Base-by-base conservation (phyloP, 2,797 vertebrate species). In the Pipistrellus pipistrellus region DNA sequence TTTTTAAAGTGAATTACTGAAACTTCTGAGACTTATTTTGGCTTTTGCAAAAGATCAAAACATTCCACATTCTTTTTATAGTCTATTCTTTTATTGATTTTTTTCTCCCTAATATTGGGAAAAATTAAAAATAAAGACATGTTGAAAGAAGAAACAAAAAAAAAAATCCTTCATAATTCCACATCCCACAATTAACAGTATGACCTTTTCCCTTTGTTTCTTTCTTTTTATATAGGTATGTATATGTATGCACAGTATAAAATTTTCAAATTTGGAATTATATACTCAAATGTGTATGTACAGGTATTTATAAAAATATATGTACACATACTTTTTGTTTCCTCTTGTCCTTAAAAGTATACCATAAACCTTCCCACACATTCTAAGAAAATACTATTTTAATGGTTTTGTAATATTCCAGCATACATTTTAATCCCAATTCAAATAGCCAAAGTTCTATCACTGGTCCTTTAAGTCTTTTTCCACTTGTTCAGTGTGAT, bases 371-470 rank as follows among this genome's bases (percentile, higher is more conserved):
- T 88, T 71, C 15, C 10, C 7, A 0, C 1, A 78, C 8, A 71
- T 82, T 86, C 32, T 83, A 71, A 87, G 38, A 71, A 87, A 82
- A 35, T n/a, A 27, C 3, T 41, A 48, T 35, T 88, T 91, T 90
- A 94, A 18, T 30, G 41, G 23, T 6, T 78, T 25, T 17, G 6
- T n/a, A 81, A 44, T 72, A 81, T 59, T 77, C 69, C 25, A 78
- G 2, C 53, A 20, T 12, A 32, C 2, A 35, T 69, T 85, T 86
- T n/a, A 30, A 27, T n/a, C 20, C 64, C 13, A 85, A 59, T 75
- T 91, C 38, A 59, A 8, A 73, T 35, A 15, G 59, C 11, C 25
- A 75, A 41, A 41, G 7, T 41, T 90, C 35, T 85, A 35, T 35
- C 55, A 75, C 18, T 38, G 14, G 0, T 78, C 8, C 59, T 41